These are phyloP conservation scores for Pseudachorutes palmiensis DNA, from an alignment of 1,140 invertebrate species.

Conservation along the genomic window DNA sequence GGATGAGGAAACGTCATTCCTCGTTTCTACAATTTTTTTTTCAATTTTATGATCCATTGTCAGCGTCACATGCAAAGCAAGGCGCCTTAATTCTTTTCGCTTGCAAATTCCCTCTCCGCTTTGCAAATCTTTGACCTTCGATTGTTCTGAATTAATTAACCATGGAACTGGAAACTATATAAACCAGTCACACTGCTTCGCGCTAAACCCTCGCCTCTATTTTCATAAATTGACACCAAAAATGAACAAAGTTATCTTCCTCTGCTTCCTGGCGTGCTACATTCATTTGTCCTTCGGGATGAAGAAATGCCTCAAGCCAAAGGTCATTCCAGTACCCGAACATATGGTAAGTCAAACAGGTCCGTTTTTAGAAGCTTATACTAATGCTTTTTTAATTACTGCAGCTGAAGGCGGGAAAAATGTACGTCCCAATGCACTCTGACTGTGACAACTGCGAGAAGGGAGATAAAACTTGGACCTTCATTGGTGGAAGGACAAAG, in stretches of 20 bases:
- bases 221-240: too few species aligned
- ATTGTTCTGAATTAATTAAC: too few species aligned
- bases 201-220: too few species aligned
- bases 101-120: not conserved
- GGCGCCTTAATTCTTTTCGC: not conserved
- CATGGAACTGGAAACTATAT: too few species aligned
- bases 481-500: not conserved
- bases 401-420: not conserved
- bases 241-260: not conserved
- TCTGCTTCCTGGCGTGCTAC: not conserved
- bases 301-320: not conserved
- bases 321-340: not conserved
- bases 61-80: too few species aligned
- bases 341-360: not conserved
- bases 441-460: not conserved
- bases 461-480: not conserved
- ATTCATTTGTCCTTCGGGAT: not conserved
- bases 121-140: not conserved
- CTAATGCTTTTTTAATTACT: not conserved
- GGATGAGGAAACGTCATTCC: too few species aligned
- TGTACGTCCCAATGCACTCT: not conserved
- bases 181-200: too few species aligned
- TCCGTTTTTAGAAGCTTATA: not conserved
- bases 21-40: too few species aligned
- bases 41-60: too few species aligned